Base-by-base conservation (phyloP, 2,797 vertebrate species). In the Lithobates sylvaticus region DNA sequence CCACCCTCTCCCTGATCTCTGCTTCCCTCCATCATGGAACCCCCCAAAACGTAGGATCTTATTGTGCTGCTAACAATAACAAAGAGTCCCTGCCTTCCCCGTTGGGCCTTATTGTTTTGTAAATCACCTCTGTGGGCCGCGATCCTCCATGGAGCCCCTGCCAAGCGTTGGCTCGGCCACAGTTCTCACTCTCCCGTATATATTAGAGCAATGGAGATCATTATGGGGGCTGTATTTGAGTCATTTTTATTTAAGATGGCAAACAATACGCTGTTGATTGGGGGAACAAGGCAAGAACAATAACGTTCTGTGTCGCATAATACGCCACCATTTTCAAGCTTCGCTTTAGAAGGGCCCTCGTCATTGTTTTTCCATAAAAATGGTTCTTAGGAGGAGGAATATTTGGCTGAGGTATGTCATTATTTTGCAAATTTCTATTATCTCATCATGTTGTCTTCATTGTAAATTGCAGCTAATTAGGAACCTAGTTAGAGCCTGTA, bases 401-500 rank as follows among this genome's bases (percentile, higher is more conserved):
- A 99, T 99, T 99, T 99, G 97, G 97, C 97, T 96, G 97, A 98
- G 98, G 98, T 99, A 99, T 99, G 98, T 99, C 98, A 99, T 99
- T 99, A 99, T 99, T 99, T 98, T 99, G 98, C 98, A 99, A 99
- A 99, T 99, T 98, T 99, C 97, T 98, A 99, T 99, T 99, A 99
- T 99, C 98, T 99, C 97, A 99, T 99, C 97, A 99, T 99, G 98
- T 99, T 99, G 98, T 99, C 98, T 99, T 98, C 98, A 99, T 99
- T 99, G 98, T 99, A 98, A 95, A 99, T 99, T 98, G 98, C 97
- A 96, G 98, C 98, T 99, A 99, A 99, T 99, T 99, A 99, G 98
- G 97, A 97, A 97, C 96, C 98, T 99, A 98, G 98, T 98, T 99
- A 98, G 97, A 97, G 97, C 96, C 95, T 92, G 93, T 34, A 96